Base-by-base conservation (phyloP, 2,888 invertebrate species). In the Ophonus ardosiacus region DNA sequence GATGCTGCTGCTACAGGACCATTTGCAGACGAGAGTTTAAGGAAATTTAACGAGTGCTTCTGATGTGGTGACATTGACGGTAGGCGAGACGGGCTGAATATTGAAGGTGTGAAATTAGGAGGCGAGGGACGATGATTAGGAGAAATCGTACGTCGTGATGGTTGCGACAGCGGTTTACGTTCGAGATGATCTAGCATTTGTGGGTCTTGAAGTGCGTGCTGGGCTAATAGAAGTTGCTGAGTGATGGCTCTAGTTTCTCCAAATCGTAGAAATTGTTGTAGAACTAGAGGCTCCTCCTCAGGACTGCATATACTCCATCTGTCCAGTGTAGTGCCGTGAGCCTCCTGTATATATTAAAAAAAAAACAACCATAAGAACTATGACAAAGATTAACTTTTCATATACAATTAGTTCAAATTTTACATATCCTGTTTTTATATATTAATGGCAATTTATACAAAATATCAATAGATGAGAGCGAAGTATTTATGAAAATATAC, bases 261-360 rank as follows among this genome's bases (percentile, higher is more conserved):
- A 89, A 97, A 96, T 89, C 97, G 94, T 89, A 98, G 94, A 91
- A 98, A 98, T 92, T 98, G 97, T 91, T 97, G 97, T 88, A 98
- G 93, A 88, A 98, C 97, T 92, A 97, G 93, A 90, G 96, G 96
- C 93, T 98, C 97, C 92, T 98, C 98, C 91, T 97, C 96, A 89
- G 95, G 93, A 88, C 96, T 96, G 90, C 96, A 96, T 90, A 97
- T 95, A 89, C 95, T 95, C 97, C 98, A 98, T 93, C 96, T 95
- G 93, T 97, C 97, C 92, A 97, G 93, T 90, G 96, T 94, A 91
- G 95, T 94, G 88, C 97, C 96, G 92, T 96, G 94, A 88, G 95
- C 94, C 93, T 97, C 97, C 97, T 97, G 93, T 4, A 93, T 91
- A 92, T 92, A n/a, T 88, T 88, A 88, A 88, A 31, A 31, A 31